These are phyloP conservation scores for Columbina picui DNA, from an alignment of 2,113 vertebrate species.

Conservation along the genomic window DNA sequence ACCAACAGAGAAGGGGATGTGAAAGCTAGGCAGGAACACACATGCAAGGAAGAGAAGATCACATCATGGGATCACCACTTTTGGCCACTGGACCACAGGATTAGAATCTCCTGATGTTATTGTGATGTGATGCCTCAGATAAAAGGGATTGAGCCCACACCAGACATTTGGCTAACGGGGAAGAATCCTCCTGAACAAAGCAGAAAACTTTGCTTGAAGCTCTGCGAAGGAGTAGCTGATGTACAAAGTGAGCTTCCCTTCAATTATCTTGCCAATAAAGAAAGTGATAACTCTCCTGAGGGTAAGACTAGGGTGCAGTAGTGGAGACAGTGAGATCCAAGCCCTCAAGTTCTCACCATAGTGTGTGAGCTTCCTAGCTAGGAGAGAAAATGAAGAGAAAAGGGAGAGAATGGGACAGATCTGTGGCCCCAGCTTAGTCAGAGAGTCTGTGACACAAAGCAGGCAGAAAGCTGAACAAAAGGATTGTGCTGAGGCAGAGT, in stretches of 20 bases:
- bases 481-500: background rate
- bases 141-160: background rate
- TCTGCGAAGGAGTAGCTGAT: background rate
- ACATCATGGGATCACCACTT: background rate
- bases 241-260: background rate
- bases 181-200: background rate
- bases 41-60: background rate
- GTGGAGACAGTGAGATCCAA: background rate
- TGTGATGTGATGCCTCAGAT: background rate
- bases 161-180: accelerated
- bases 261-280: background rate
- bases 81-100: background rate
- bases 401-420: background rate
- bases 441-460: background rate
- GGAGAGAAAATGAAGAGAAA: background rate
- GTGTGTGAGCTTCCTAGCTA: background rate
- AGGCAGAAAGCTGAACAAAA: background rate
- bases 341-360: background rate
- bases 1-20: background rate
- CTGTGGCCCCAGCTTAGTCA: background rate
- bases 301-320: background rate
- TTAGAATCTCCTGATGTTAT: background rate
- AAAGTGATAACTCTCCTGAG: background rate
- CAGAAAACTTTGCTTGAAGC: background rate
- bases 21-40: background rate